Percentiles rank a stretch among this genome's conserved stretches.
These are phyloP conservation scores for Nerophis lumbriciformis DNA, from an alignment of 2,113 vertebrate species.

Conservation along the genomic window DNA sequence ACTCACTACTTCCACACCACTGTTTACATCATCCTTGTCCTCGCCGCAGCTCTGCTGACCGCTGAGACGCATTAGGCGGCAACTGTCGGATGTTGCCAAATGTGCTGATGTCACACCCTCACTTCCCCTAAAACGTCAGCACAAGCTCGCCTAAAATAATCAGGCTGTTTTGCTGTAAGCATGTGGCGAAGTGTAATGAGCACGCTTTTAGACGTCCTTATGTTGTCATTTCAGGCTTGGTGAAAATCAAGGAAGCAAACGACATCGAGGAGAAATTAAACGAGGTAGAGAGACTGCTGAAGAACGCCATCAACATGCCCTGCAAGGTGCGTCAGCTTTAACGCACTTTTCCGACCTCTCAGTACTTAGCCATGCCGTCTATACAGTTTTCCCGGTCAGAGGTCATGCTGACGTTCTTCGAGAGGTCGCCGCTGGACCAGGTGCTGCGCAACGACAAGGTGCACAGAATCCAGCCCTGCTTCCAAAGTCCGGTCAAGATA, in stretches of 20 bases:
- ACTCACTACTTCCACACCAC: conserved; percentile 40
- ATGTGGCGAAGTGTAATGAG: background rate
- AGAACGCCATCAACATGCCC: conserved; percentile 87
- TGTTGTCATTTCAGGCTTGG: conserved; percentile 74
- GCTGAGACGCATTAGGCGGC: conserved; percentile 11
- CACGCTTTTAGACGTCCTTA: too few species aligned
- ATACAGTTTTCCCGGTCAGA: conserved; percentile 91
- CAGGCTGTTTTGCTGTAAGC: conserved; percentile 7
- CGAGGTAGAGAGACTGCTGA: conserved; percentile 90
- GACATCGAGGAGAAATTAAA: conserved; percentile 93
- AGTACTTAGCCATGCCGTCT: conserved; percentile 5
- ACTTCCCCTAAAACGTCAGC: background rate
- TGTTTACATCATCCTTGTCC: conserved; percentile 36
- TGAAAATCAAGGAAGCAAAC: conserved; percentile 89
- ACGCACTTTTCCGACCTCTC: background rate
- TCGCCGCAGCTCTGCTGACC: conserved; percentile 23
- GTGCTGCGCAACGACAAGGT: conserved; percentile 91
- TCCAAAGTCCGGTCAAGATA: conserved; percentile 90
- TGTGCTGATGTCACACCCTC: conserved; percentile 31
- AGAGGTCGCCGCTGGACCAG: conserved; percentile 93
- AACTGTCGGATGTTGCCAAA: conserved; percentile 5
- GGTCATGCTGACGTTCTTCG: conserved; percentile 95
- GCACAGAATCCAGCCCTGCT: conserved; percentile 92
- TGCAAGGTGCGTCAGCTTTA: conserved; percentile 77
- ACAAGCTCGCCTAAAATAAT: background rate